A percentile compares a stretch with the other conserved stretches of the same genome.
phyloP scores from a whole-genome alignment of 2,888 invertebrate species.

The Pterobdella sp. region DNA sequence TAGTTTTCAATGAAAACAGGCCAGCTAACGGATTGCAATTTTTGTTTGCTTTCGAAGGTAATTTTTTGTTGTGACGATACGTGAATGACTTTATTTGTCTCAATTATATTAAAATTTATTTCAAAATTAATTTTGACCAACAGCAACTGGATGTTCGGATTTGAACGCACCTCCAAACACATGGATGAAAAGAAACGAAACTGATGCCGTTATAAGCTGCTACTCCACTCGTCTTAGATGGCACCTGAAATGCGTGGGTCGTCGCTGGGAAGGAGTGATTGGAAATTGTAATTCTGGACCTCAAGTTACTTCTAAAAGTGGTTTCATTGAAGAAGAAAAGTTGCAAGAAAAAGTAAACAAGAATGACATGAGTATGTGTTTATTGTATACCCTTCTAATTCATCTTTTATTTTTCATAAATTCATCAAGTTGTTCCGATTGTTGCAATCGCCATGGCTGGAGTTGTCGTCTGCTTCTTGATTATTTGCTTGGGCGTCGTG shows the following conservation, averaged over 20 bases:
- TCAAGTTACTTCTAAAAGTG: not conserved
- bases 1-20: not conserved
- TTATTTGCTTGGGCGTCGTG: slow-evolving; percentile 21
- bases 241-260: slow-evolving; percentile 14
- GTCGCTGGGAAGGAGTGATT: slow-evolving; percentile 18
- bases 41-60: slow-evolving; percentile 4
- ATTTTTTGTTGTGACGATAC: too few relatives aligned
- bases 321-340: not conserved
- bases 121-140: too few relatives aligned
- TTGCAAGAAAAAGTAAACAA: not conserved
- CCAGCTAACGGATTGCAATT: not conserved
- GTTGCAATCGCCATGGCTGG: slow-evolving; percentile 19
- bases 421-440: slow-evolving; percentile 6
- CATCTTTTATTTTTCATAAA: not conserved
- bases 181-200: slow-evolving; percentile 21
- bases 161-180: slow-evolving; percentile 10
- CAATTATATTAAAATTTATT: too few relatives aligned
- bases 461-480: slow-evolving; percentile 15
- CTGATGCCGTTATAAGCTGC: slow-evolving; percentile 16
- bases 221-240: slow-evolving; percentile 23
- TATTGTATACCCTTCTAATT: not conserved
- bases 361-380: not conserved
- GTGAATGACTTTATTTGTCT: too few relatives aligned
- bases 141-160: slow-evolving; percentile 20
- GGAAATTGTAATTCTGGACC: slow-evolving; percentile 8